Evolutionary conservation across 2,888 invertebrate genomes (phyloP), one percentile per base, ranked within the genome.

Genomic region (Microchrysa polita): DNA sequence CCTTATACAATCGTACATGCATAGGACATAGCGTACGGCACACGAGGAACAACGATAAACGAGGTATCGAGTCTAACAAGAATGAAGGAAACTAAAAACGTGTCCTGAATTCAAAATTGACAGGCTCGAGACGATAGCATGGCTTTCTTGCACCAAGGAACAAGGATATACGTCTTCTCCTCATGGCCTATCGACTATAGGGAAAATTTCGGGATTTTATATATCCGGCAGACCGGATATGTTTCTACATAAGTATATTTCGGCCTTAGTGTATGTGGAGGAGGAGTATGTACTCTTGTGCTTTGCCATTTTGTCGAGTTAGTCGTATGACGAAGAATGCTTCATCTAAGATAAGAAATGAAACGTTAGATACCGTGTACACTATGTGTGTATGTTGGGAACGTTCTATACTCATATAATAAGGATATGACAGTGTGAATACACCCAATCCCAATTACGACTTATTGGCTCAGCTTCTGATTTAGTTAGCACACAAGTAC

Each of bases 71-170:
- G 7, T 69, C 69, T 69, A 69, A 69, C 69, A 69, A 69, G 69
- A 55, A 69, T 55, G 69, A 69, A 69, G 40, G 69, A 69, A 69
- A 69, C 69, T 55, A 69, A 69, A 69, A 69, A 57, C 69, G 69
- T 69, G 69, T 69, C 69, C 57, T 69, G 69, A 55, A 69, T 69
- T 57, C 42, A 69, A 69, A 5, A 69, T 69, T 57, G 69, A 40
- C 34, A 40, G 34, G 57, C 69, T 20, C 22, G 34, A 23, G 48
- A 27, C 27, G n/a, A 22, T 55, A 55, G 55, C 55, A 55, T n/a
- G n/a, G 55, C 55, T 2, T 34, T 34, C 27, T 34, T 34, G 27
- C 16, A 16, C 55, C 18, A 20, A 55, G 5, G n/a, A 16, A 16
- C 18, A 20, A 55, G 4, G 27, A 2, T 34, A 34, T 7, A 34